These are phyloP conservation scores for Mystacornis crossleyi DNA, from an alignment of 2,113 vertebrate species.

Conservation along the genomic window DNA sequence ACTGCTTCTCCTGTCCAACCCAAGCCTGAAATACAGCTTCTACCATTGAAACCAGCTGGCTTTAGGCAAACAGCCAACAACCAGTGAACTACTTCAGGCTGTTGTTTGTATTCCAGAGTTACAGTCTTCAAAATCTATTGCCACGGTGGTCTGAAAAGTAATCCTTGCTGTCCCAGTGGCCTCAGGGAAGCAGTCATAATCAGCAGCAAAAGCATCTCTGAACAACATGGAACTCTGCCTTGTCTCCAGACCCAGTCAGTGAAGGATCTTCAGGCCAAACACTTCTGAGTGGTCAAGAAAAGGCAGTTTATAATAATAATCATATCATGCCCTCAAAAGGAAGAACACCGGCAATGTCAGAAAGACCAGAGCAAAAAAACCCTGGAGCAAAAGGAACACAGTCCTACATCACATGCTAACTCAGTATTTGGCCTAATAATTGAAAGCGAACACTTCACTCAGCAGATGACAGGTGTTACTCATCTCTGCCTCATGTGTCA, in stretches of 20 bases:
- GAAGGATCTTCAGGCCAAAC: not conserved
- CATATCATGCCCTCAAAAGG: not conserved
- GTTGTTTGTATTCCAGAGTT: not conserved
- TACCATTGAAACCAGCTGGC: not conserved
- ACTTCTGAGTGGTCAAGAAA: not conserved
- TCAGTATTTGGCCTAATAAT: not conserved
- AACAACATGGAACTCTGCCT: not conserved
- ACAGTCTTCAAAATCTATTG: not conserved
- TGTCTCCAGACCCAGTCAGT: not conserved
- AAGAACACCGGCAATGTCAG: not conserved
- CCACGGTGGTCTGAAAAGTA: not conserved
- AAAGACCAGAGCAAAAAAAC: not conserved
- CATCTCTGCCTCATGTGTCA: not conserved
- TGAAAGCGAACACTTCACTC: not conserved
- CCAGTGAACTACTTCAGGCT: constrained; percentile 8
- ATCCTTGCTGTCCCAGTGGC: not conserved
- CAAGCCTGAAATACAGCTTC: not conserved
- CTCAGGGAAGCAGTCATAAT: not conserved
- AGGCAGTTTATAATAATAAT: not conserved
- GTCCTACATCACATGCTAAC: not conserved
- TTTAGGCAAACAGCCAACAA: constrained; percentile 10
- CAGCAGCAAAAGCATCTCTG: not conserved
- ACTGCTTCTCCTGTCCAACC: not conserved
- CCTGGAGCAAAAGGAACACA: not conserved
- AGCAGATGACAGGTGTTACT: not conserved